Evolutionary conservation across 1,140 invertebrate species (phyloP).

Genomic region (Ceratoteleas bidentatus): DNA sequence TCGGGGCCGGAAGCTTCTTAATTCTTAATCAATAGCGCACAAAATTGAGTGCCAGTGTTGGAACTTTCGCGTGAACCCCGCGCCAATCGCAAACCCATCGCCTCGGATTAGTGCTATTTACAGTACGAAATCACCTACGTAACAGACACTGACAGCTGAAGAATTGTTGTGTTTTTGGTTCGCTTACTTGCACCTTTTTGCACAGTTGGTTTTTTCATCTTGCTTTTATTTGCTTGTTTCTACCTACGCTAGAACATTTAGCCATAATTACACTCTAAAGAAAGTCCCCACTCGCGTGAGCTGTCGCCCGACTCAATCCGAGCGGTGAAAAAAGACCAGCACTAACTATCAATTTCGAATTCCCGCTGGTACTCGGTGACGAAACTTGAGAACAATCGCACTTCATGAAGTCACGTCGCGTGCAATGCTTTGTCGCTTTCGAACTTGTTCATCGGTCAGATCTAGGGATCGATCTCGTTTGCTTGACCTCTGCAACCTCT

Average conservation of each 20-base stretch:
- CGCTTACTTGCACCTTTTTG: too few species aligned
- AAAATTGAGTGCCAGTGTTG: constrained; percentile 61
- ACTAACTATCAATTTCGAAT: constrained; percentile 59
- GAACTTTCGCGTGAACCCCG: constrained; percentile 42
- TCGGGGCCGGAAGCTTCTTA: constrained; percentile 9
- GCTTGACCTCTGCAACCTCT: neutral
- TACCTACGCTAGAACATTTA: constrained; percentile 61
- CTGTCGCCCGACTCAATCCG: constrained; percentile 42
- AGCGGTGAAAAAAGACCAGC: constrained; percentile 46
- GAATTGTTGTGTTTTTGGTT: constrained; percentile 52
- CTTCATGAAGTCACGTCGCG: constrained; percentile 28
- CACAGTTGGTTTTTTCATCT: constrained; percentile 28
- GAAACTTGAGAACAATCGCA: constrained; percentile 44
- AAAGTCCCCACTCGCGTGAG: constrained; percentile 38
- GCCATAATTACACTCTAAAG: constrained; percentile 56
- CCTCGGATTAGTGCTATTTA: constrained; percentile 56
- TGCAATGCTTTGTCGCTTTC: constrained; percentile 34
- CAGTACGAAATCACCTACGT: constrained; percentile 57
- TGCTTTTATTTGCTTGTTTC: constrained; percentile 35
- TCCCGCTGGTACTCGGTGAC: constrained; percentile 25
- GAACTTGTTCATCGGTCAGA: constrained; percentile 13
- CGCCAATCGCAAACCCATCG: constrained; percentile 39
- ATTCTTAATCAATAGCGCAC: constrained; percentile 33
- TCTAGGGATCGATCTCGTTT: constrained; percentile 3
- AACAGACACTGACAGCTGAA: constrained; percentile 63